phyloP scores from a whole-genome alignment of 2,888 invertebrate genomes.

The Pseudococcus jackbeardsleyi region DNA sequence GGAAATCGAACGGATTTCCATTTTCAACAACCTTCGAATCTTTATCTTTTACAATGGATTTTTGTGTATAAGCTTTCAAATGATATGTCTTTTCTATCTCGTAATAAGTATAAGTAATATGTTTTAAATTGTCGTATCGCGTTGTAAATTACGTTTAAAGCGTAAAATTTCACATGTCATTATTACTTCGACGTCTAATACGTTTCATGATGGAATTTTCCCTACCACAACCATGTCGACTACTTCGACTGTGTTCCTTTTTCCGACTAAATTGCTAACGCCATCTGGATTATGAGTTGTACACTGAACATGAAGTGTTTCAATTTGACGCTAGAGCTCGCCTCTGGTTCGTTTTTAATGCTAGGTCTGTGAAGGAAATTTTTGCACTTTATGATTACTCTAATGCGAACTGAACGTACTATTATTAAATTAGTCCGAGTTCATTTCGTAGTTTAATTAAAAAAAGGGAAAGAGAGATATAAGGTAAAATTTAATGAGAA shows the following conservation, averaged over 20 bases:
- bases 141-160: conserved; percentile 13
- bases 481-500: not conserved
- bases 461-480: not conserved
- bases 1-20: not conserved
- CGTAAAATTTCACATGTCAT: conserved; percentile 26
- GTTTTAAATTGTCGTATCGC: conserved; percentile 7
- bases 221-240: not conserved
- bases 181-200: not conserved
- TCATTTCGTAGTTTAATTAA: conserved; percentile 10
- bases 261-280: not conserved
- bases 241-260: not conserved
- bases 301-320: not conserved
- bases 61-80: not conserved
- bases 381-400: not conserved
- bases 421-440: conserved; percentile 1
- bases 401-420: not conserved
- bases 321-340: not conserved
- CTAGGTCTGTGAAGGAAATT: not conserved
- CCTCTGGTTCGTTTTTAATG: not conserved
- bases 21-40: not conserved
- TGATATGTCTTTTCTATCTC: not conserved
- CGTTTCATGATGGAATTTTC: conserved; percentile 48
- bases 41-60: not conserved
- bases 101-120: not conserved
- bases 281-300: not conserved